A percentile compares a stretch with the other conserved stretches of the same genome.
These are phyloP conservation scores for Ganaspis brasiliensis DNA, from an alignment of 2,888 invertebrate species.

Conservation along the genomic window DNA sequence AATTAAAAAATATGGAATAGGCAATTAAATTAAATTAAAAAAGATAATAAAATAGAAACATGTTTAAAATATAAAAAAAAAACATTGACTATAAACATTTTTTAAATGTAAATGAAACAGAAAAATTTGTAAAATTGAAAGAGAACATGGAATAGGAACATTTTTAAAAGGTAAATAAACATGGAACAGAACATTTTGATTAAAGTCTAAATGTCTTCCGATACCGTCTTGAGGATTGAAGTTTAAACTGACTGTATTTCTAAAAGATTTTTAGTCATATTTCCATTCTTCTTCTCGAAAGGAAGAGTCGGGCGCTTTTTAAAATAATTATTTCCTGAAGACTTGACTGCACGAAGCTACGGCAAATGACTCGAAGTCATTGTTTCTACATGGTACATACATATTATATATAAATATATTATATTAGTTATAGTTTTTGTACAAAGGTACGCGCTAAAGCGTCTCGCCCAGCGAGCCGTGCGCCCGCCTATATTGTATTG, in stretches of 20 bases:
- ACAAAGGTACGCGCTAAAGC: constrained; percentile 74
- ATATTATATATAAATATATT: constrained; percentile 71
- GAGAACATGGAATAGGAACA: no score
- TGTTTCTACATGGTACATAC: constrained; percentile 74
- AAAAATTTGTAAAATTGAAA: no score
- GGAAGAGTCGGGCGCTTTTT: neutral
- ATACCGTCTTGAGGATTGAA: constrained; percentile 42
- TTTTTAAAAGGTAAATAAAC: constrained; percentile 2
- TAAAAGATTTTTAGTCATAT: constrained; percentile 20
- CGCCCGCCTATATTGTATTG: constrained; percentile 73
- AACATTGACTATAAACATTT: no score
- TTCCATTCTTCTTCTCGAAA: neutral
- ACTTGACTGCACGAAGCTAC: constrained; percentile 40
- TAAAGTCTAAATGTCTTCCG: constrained; percentile 34
- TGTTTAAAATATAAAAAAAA: no score
- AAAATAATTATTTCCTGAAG: constrained; percentile 1
- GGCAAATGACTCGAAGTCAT: constrained; percentile 68
- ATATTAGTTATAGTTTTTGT: constrained; percentile 78
- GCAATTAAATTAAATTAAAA: no score
- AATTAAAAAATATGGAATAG: no score
- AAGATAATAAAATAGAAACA: no score
- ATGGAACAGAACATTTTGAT: constrained; percentile 5
- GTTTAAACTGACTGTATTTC: constrained; percentile 20
- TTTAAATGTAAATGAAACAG: no score
- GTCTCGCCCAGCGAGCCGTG: constrained; percentile 69